Evolutionary conservation across 2,113 vertebrate species (phyloP).

Genomic region (Neofelis nebulosa): DNA sequence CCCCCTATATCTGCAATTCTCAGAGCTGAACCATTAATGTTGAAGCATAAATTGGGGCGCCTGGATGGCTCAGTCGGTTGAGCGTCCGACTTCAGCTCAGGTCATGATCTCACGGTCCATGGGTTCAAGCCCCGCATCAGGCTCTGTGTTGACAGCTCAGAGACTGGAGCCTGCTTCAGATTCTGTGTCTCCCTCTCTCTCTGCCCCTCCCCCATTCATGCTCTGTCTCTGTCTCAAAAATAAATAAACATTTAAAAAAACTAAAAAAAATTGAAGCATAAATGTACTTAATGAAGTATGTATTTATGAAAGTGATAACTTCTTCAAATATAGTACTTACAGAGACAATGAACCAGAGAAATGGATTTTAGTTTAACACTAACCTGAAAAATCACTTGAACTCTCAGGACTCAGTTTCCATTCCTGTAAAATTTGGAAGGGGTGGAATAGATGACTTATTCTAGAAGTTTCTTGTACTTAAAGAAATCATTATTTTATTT

Average conservation of each 20-base stretch:
- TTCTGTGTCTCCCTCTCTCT: too few species aligned
- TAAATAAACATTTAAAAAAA: too few species aligned
- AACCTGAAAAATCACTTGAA: not conserved
- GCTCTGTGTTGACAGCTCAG: too few species aligned
- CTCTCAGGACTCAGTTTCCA: not conserved
- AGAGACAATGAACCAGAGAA: not conserved
- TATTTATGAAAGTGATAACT: not conserved
- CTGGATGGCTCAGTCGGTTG: too few species aligned
- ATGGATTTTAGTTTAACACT: not conserved
- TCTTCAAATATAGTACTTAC: not conserved
- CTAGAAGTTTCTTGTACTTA: not conserved
- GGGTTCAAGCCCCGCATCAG: too few species aligned
- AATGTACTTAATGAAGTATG: not conserved
- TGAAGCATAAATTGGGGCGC: not conserved
- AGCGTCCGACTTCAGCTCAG: too few species aligned
- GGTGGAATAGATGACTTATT: not conserved
- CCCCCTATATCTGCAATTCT: not conserved
- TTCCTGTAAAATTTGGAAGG: not conserved
- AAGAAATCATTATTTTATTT: not conserved
- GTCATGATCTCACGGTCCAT: too few species aligned
- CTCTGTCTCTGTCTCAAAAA: too few species aligned
- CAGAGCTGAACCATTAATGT: not conserved
- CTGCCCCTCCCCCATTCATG: too few species aligned
- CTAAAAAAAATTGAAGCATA: not conserved
- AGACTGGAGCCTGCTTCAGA: too few species aligned